Conservation (phyloP, 2,113 vertebrate species). For the Bubo blakistoni region DNA sequence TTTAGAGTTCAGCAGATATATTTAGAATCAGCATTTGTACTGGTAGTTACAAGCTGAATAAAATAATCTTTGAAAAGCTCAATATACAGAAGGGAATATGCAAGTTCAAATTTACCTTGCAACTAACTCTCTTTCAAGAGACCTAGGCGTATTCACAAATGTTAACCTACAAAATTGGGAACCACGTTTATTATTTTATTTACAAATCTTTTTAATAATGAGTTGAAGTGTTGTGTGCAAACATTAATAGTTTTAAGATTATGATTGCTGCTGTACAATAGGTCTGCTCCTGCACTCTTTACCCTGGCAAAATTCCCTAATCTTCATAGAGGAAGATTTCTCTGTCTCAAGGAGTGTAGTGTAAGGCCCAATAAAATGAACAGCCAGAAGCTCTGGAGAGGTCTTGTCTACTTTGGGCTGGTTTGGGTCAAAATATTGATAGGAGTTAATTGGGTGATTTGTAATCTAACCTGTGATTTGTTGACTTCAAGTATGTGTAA, state of each 20-base stretch:
- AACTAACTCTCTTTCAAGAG: background rate
- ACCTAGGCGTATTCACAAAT: background rate
- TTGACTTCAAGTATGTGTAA: background rate
- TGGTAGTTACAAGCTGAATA: constrained; percentile 70
- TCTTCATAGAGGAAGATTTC: background rate
- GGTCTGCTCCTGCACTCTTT: background rate
- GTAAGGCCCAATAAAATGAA: background rate
- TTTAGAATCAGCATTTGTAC: constrained; percentile 75
- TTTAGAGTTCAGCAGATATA: constrained; percentile 77
- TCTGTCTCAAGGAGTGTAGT: background rate
- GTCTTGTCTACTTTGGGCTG: background rate
- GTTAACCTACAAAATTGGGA: background rate
- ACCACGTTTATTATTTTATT: background rate
- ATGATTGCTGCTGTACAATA: background rate
- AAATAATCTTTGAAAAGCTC: constrained; percentile 72
- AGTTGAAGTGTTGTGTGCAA: background rate
- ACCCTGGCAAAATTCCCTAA: background rate
- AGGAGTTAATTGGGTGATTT: background rate
- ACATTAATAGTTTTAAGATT: background rate
- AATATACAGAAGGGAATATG: constrained; percentile 35
- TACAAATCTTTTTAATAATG: background rate
- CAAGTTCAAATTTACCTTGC: background rate
- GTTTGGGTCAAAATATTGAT: background rate
- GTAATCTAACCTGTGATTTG: constrained; percentile 17
- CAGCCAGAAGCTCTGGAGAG: background rate